phyloP scores from a whole-genome alignment of 2,113 vertebrate genomes.

The Chlorocebus sabaeus region DNA sequence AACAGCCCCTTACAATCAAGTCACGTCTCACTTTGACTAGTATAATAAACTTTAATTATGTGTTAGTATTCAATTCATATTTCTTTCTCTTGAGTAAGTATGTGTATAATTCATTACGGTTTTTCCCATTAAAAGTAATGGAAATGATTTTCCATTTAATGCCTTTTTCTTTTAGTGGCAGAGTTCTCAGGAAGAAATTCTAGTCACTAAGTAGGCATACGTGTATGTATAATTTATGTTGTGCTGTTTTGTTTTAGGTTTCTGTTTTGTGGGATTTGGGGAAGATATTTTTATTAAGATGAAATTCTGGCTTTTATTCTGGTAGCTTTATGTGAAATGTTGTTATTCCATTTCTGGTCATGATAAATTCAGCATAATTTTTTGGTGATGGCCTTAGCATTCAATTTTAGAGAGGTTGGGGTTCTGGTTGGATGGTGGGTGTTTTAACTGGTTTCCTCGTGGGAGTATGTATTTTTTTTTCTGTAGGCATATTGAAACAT shows the following conservation, averaged over 20 bases:
- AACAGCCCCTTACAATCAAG: neutral
- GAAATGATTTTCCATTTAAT: constrained; percentile 28
- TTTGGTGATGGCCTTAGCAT: neutral
- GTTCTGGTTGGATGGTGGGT: neutral
- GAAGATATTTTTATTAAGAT: neutral
- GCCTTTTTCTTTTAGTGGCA: constrained; percentile 13
- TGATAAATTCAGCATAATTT: neutral
- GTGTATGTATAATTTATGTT: neutral
- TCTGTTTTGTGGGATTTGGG: neutral
- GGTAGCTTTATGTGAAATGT: constrained; percentile 12
- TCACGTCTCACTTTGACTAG: neutral
- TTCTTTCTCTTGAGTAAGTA: neutral
- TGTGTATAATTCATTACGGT: neutral
- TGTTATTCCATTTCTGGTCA: neutral
- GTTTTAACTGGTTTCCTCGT: neutral
- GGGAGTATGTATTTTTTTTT: neutral
- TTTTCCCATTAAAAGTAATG: neutral
- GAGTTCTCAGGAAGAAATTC: constrained; percentile 7
- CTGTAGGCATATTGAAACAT: neutral
- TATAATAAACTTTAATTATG: neutral
- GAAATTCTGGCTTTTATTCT: neutral
- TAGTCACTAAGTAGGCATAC: neutral
- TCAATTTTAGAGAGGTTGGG: neutral
- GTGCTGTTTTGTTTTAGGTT: neutral
- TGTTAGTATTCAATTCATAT: neutral